Conservation (phyloP, 2,797 vertebrate species). For the Pteropus rufus region DNA sequence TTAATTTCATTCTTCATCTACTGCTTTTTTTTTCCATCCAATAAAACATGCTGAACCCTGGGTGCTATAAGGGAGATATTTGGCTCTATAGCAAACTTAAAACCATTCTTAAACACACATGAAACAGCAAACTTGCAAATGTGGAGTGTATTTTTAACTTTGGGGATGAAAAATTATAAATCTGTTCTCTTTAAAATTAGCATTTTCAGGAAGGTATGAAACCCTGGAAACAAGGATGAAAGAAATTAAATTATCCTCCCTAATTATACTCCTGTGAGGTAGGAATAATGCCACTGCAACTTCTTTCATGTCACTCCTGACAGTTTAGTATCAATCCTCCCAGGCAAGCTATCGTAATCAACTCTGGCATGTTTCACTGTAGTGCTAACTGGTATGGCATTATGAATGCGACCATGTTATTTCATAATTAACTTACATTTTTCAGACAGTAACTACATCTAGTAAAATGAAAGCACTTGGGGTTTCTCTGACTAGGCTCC, state of each 20-base stretch:
- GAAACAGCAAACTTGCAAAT: neutral
- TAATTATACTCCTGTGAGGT: neutral
- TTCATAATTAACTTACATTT: slow-evolving; percentile 46
- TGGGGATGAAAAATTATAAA: slow-evolving; percentile 14
- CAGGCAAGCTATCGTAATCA: neutral
- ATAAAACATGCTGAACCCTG: slow-evolving; percentile 3
- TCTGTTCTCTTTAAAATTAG: slow-evolving; percentile 34
- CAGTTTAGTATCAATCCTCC: neutral
- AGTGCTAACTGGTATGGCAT: neutral
- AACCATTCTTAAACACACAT: neutral
- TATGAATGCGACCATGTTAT: neutral
- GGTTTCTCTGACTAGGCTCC: neutral
- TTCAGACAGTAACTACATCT: neutral
- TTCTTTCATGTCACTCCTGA: neutral
- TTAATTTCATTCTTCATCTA: slow-evolving; percentile 49
- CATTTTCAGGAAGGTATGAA: slow-evolving; percentile 41
- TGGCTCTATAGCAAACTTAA: neutral
- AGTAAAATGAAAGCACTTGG: neutral
- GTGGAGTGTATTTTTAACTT: slow-evolving; percentile 44
- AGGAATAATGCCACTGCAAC: neutral
- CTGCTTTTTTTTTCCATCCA: neutral
- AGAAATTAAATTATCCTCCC: slow-evolving; percentile 39
- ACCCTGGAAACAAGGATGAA: slow-evolving; percentile 32
- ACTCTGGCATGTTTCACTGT: neutral
- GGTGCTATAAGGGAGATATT: neutral